A percentile compares a stretch with the other conserved stretches of the same genome.
phyloP scores from a whole-genome alignment of 64 coral and sea anemone species.

The Actinia equina region DNA sequence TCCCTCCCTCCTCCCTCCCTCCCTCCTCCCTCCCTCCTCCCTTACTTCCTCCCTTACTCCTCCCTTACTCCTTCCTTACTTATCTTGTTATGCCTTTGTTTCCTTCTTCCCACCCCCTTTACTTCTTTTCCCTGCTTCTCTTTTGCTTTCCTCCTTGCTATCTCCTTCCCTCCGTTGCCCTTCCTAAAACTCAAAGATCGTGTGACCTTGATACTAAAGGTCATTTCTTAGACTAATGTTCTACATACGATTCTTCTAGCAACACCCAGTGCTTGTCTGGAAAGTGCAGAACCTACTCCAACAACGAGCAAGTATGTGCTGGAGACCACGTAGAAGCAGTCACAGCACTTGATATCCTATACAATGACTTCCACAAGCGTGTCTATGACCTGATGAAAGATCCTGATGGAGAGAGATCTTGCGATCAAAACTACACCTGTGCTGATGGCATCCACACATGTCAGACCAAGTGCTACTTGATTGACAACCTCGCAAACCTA shows the following conservation, averaged over 20 bases:
- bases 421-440: constrained; percentile 82
- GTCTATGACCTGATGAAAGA: constrained; percentile 75
- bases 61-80: too few relatives aligned
- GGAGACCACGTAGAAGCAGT: constrained; percentile 94
- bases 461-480: constrained; percentile 90
- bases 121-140: background rate
- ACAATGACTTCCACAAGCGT: constrained; percentile 85
- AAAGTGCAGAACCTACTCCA: constrained; percentile 68
- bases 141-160: too few relatives aligned
- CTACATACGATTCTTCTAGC: background rate
- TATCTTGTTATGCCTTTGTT: too few relatives aligned
- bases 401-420: constrained; percentile 64
- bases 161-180: too few relatives aligned
- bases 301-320: constrained; percentile 52
- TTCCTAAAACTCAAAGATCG: background rate
- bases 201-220: too few relatives aligned
- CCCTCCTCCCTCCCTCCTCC: background rate
- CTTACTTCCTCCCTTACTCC: too few relatives aligned
- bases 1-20: background rate
- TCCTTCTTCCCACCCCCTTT: too few relatives aligned
- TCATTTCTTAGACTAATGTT: background rate
- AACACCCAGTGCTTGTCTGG: constrained; percentile 83
- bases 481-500: constrained; percentile 93
- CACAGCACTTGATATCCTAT: constrained; percentile 87
- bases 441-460: constrained; percentile 88